These are phyloP conservation scores for Parasteatoda lunata DNA, from an alignment of 2,888 invertebrate genomes.

Conservation along the genomic window DNA sequence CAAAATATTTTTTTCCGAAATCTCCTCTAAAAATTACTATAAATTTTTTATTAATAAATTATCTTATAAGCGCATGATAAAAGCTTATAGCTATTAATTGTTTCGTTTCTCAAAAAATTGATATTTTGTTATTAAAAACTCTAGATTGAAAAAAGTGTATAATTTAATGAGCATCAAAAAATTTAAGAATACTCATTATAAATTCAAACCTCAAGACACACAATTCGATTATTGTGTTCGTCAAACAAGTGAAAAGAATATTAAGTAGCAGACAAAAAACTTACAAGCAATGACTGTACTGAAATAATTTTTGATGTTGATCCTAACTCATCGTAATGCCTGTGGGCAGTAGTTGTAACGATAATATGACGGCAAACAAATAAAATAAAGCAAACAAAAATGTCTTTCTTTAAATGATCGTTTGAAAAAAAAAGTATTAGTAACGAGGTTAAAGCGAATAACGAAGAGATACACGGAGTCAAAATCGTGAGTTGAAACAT, in stretches of 20 bases:
- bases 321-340: constrained; percentile 45
- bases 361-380: constrained; percentile 30
- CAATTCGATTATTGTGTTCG: background rate
- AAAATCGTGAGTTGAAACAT: constrained; percentile 48
- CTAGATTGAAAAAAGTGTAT: too few species aligned
- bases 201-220: background rate
- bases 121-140: too few species aligned
- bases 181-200: background rate
- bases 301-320: constrained; percentile 43
- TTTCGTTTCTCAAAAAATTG: too few species aligned
- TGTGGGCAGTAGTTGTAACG: constrained; percentile 22
- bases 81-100: too few species aligned
- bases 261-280: background rate
- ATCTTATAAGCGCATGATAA: too few species aligned
- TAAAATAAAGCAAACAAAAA: constrained; percentile 41
- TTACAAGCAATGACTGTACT: constrained; percentile 4
- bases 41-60: too few species aligned
- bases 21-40: too few species aligned
- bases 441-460: constrained; percentile 57
- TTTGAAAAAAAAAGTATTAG: constrained; percentile 40
- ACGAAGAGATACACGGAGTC: constrained; percentile 27
- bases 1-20: too few species aligned
- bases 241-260: background rate
- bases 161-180: too few species aligned
- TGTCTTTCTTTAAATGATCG: constrained; percentile 34